phyloP scores from a whole-genome alignment of 37 sponge, comb jelly and placozoan species.

The Haliclona indistincta region DNA sequence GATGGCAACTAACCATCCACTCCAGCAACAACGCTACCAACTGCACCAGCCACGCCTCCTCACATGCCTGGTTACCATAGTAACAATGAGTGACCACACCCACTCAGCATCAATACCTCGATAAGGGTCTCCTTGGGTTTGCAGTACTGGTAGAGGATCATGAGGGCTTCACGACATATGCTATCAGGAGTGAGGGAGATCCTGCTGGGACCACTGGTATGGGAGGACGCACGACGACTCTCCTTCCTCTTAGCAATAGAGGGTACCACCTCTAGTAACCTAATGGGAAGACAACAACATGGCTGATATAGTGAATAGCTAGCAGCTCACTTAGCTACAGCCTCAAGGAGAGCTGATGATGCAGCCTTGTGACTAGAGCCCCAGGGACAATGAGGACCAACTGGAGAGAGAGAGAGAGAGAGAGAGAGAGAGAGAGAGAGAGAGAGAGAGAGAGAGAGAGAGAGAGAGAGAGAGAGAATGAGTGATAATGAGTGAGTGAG shows the following conservation, averaged over 20 bases:
- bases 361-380: constrained; percentile 1
- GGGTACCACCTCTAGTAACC: neutral
- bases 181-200: neutral
- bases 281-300: neutral
- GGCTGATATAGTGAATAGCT: neutral
- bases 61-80: constrained; percentile 25
- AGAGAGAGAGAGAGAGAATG: no score
- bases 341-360: constrained; percentile 37
- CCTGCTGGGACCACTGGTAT: neutral
- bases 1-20: constrained; percentile 34
- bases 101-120: constrained; percentile 1
- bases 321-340: constrained; percentile 29
- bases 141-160: neutral
- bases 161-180: neutral
- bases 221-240: neutral
- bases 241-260: neutral
- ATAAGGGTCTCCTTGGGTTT: neutral
- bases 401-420: constrained; percentile 9
- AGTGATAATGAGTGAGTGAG: no score
- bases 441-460: no score
- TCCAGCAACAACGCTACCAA: constrained; percentile 43
- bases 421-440: no score
- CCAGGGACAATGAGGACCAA: constrained; percentile 56
- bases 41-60: constrained; percentile 56
- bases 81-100: no score